These are phyloP conservation scores for Embidobia sp. DNA, from an alignment of 2,888 invertebrate species.

Conservation along the genomic window DNA sequence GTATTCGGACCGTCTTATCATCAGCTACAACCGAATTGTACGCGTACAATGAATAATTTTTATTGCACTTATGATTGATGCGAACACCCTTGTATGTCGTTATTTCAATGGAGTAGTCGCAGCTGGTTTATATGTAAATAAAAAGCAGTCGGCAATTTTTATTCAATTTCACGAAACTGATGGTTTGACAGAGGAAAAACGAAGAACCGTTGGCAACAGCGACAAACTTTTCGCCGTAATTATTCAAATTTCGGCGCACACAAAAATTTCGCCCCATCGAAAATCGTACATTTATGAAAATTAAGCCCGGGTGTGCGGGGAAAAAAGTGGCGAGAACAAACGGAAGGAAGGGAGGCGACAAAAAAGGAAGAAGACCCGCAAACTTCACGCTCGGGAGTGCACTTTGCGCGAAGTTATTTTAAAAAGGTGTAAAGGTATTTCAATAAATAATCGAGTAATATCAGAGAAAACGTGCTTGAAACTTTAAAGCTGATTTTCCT, in stretches of 20 bases:
- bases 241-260: constrained; percentile 25
- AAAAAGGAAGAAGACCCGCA: constrained; percentile 11
- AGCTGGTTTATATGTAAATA: constrained; percentile 50
- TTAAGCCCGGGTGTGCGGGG: neutral
- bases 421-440: constrained; percentile 56
- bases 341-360: neutral
- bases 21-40: constrained; percentile 46
- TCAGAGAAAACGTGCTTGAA: constrained; percentile 45
- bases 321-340: constrained; percentile 11
- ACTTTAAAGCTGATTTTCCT: constrained; percentile 41
- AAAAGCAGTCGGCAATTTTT: constrained; percentile 43
- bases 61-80: constrained; percentile 61
- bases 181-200: constrained; percentile 8
- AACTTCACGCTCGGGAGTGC: constrained; percentile 30
- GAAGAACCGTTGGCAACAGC: neutral
- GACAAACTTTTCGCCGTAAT: constrained; percentile 29
- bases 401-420: constrained; percentile 47
- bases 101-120: constrained; percentile 42
- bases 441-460: constrained; percentile 51
- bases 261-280: constrained; percentile 12
- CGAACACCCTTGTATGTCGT: constrained; percentile 44
- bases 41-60: constrained; percentile 52
- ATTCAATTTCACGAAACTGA: constrained; percentile 48
- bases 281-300: constrained; percentile 27
- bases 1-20: constrained; percentile 28